phyloP scores from a whole-genome alignment of 2,113 vertebrate species.

The Tapirus terrestris region DNA sequence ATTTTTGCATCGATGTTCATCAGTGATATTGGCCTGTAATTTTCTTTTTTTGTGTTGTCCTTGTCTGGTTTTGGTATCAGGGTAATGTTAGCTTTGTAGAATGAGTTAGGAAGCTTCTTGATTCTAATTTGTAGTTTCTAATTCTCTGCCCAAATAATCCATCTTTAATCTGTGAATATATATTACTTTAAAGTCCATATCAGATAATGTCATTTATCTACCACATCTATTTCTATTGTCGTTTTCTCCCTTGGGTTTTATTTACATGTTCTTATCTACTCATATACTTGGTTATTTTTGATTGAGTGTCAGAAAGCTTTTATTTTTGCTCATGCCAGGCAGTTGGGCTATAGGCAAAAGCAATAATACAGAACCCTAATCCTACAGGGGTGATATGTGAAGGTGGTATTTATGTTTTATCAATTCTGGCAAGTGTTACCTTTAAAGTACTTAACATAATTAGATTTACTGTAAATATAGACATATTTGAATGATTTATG shows the following conservation, averaged over 20 bases:
- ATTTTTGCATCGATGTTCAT: no score
- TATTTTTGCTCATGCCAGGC: neutral
- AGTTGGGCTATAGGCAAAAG: neutral
- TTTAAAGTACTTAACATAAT: neutral
- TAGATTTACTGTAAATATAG: neutral
- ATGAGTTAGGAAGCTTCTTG: neutral
- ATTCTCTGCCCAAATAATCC: neutral
- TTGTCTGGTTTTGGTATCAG: no score
- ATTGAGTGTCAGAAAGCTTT: neutral
- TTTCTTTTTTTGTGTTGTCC: no score
- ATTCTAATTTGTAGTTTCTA: neutral
- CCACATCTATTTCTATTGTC: neutral
- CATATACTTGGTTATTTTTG: neutral
- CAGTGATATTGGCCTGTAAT: no score
- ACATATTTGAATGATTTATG: neutral
- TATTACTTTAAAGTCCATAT: neutral
- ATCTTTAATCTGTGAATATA: neutral
- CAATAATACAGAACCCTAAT: neutral
- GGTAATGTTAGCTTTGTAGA: no score
- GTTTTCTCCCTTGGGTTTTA: neutral
- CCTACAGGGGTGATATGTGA: neutral
- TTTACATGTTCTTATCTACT: neutral
- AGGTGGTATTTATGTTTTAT: neutral
- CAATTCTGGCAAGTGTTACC: neutral
- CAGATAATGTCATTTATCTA: neutral